Conservation (phyloP, 2,888 invertebrate genomes). For the Himalopsyche tibetana region DNA sequence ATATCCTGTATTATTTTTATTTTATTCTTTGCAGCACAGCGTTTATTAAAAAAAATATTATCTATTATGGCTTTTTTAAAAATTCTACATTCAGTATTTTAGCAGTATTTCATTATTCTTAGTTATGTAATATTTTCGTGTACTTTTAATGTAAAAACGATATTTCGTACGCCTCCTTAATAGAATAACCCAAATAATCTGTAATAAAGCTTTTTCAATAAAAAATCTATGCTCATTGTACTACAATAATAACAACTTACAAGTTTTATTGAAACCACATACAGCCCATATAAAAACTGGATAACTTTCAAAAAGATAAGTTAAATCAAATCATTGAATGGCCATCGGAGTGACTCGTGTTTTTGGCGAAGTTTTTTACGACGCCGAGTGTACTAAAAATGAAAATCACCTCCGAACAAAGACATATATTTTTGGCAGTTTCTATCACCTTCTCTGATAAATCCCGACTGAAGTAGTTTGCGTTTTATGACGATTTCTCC, state of each 20-base stretch:
- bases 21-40: neutral
- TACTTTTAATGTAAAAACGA: too few relatives aligned
- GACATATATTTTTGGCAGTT: constrained; percentile 54
- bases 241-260: constrained; percentile 19
- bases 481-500: constrained; percentile 45
- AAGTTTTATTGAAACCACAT: constrained; percentile 39
- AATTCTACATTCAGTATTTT: too few relatives aligned
- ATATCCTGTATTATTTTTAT: neutral
- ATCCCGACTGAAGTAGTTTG: constrained; percentile 48
- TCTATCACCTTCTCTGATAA: constrained; percentile 54
- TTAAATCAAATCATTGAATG: constrained; percentile 60
- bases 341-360: constrained; percentile 43
- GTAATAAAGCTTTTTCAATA: neutral
- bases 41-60: neutral
- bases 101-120: too few relatives aligned
- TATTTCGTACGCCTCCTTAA: too few relatives aligned
- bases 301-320: constrained; percentile 34
- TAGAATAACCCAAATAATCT: neutral
- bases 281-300: constrained; percentile 26
- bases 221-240: neutral
- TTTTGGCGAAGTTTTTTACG: constrained; percentile 44
- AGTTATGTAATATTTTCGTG: too few relatives aligned
- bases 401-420: constrained; percentile 43
- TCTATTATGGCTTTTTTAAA: neutral
- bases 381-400: constrained; percentile 43